These are phyloP conservation scores for Enteromius paludinosus DNA, from an alignment of 2,797 vertebrate species.

Conservation along the genomic window DNA sequence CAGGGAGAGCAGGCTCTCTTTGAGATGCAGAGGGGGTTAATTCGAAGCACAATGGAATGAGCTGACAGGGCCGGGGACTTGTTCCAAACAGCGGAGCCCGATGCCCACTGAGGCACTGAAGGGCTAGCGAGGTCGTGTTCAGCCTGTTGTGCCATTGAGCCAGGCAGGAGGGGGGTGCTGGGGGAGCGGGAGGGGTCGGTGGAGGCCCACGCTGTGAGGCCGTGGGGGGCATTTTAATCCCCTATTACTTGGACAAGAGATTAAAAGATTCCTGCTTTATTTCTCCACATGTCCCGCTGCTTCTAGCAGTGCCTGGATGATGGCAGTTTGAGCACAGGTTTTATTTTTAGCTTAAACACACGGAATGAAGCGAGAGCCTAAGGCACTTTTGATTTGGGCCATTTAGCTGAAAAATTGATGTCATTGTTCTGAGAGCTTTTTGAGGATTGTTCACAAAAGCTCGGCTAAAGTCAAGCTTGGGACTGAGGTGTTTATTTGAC, in stretches of 20 bases:
- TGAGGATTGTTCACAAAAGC: conserved; percentile 52
- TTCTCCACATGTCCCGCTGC: conserved; percentile 64
- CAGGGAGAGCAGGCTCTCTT: conserved; percentile 54
- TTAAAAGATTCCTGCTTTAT: conserved; percentile 69
- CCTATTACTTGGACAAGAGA: conserved; percentile 69
- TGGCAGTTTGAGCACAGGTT: conserved; percentile 55
- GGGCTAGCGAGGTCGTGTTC: conserved; percentile 61
- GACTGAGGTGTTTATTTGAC: conserved; percentile 51
- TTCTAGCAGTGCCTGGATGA: conserved; percentile 56
- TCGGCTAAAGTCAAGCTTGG: conserved; percentile 52
- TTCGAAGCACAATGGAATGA: conserved; percentile 54
- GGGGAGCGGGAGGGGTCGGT: conserved; percentile 37
- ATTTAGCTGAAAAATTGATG: conserved; percentile 57
- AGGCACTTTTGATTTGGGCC: conserved; percentile 55
- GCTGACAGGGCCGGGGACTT: conserved; percentile 53
- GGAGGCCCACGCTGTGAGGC: conserved; percentile 61
- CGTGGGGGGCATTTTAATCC: conserved; percentile 66
- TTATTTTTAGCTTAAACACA: conserved; percentile 57
- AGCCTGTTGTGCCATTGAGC: conserved; percentile 61
- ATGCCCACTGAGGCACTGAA: conserved; percentile 47
- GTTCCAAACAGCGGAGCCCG: conserved; percentile 53
- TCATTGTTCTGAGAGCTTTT: conserved; percentile 51
- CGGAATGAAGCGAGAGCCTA: conserved; percentile 44
- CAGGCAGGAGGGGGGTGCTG: conserved; percentile 29
- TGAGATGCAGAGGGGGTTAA: conserved; percentile 65